These are phyloP conservation scores for Maniola jurtina DNA, from an alignment of 1,140 invertebrate genomes.

Conservation along the genomic window DNA sequence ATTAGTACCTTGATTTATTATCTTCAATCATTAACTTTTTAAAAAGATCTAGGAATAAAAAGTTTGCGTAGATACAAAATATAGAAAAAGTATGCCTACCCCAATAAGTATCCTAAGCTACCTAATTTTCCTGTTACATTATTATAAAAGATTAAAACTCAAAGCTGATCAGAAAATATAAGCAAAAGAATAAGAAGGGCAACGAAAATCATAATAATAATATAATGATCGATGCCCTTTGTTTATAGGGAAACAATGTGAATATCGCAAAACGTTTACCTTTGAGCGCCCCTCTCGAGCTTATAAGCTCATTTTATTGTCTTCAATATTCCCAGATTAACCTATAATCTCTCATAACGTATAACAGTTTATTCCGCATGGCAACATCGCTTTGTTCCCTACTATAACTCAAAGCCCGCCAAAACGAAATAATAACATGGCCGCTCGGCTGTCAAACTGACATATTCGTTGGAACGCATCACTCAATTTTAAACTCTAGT, in stretches of 20 bases:
- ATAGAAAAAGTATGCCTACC: too few species aligned
- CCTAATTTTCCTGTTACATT: background rate
- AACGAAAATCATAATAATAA: slow-evolving; percentile 28
- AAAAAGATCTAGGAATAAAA: too few species aligned
- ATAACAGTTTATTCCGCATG: slow-evolving; percentile 77
- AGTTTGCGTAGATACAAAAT: too few species aligned
- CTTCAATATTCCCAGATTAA: slow-evolving; percentile 78
- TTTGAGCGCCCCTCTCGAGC: slow-evolving; percentile 53
- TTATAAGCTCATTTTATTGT: slow-evolving; percentile 76
- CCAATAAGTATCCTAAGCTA: too few species aligned
- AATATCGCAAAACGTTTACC: slow-evolving; percentile 51
- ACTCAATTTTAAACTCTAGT: slow-evolving; percentile 37
- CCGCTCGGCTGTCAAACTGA: slow-evolving; percentile 25
- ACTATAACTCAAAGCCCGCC: slow-evolving; percentile 67
- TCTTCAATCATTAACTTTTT: too few species aligned
- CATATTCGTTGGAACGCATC: slow-evolving; percentile 26
- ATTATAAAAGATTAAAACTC: slow-evolving; percentile 3
- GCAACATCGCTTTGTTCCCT: slow-evolving; percentile 70
- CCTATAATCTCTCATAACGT: slow-evolving; percentile 75
- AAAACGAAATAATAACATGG: slow-evolving; percentile 76
- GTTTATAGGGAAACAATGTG: slow-evolving; percentile 45
- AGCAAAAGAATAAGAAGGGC: slow-evolving; percentile 13
- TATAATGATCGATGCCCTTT: slow-evolving; percentile 42
- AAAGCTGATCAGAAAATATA: background rate
- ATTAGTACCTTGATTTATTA: too few species aligned